A percentile compares a stretch with the other conserved stretches of the same genome.
Conservation (phyloP, 2,797 vertebrate species). For the Merluccius polli region DNA sequence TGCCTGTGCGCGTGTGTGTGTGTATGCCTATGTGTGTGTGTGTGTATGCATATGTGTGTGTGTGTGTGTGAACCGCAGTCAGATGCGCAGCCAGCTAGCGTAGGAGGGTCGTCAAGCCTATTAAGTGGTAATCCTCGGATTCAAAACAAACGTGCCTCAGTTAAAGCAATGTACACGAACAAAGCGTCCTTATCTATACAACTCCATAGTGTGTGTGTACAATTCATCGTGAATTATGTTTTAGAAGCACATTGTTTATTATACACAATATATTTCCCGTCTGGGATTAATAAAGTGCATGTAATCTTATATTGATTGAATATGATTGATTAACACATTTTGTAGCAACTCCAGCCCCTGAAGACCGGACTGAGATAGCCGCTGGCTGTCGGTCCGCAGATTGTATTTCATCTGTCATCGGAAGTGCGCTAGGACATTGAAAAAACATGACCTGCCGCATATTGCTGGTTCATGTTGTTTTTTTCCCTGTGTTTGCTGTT, state of each 20-base stretch:
- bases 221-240: background rate
- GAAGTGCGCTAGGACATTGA: background rate
- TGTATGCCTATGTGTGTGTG: background rate
- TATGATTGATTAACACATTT: background rate
- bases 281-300: background rate
- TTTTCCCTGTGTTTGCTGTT: background rate
- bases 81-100: background rate
- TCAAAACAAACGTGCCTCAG: background rate
- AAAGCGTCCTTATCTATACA: background rate
- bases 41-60: background rate
- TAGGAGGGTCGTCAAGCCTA: background rate
- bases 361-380: background rate
- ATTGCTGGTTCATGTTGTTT: background rate
- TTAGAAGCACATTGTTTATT: background rate
- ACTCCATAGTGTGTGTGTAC: background rate
- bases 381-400: background rate
- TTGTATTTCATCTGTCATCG: background rate
- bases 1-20: background rate
- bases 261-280: background rate
- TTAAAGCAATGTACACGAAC: background rate
- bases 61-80: background rate
- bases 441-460: background rate
- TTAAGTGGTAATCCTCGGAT: conserved; percentile 17
- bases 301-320: background rate
- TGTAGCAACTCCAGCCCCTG: background rate